Percentiles rank a stretch among this genome's conserved stretches.
phyloP scores from a whole-genome alignment of 2,888 invertebrate species.

The Metellina segmentata region DNA sequence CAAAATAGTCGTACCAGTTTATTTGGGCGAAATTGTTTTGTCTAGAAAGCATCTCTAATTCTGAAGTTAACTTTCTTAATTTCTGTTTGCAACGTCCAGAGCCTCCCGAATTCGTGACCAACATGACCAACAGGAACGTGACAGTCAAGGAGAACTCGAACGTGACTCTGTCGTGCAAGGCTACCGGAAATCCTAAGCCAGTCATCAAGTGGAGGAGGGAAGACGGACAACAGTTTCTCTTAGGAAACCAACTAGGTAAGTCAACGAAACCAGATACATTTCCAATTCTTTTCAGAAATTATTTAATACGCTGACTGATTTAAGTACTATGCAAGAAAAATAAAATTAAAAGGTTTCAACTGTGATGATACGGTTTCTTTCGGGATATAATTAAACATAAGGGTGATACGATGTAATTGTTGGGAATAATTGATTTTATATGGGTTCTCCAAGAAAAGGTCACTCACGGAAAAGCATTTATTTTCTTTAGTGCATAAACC shows the following conservation, averaged over 20 bases:
- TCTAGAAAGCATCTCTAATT: not conserved
- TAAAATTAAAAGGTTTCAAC: no score
- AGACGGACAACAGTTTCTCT: slow-evolving; percentile 85
- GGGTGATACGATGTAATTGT: no score
- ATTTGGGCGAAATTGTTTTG: not conserved
- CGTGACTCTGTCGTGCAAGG: slow-evolving; percentile 78
- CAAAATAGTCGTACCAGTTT: not conserved
- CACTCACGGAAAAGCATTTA: no score
- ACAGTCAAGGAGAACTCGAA: slow-evolving; percentile 78
- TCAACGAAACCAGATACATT: slow-evolving; percentile 22
- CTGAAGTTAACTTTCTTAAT: not conserved
- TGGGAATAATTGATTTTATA: no score
- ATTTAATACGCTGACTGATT: no score
- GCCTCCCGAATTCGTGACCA: slow-evolving; percentile 76
- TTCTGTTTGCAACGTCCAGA: slow-evolving; percentile 53
- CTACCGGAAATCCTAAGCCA: slow-evolving; percentile 82
- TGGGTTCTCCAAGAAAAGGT: no score
- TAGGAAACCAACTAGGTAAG: slow-evolving; percentile 85
- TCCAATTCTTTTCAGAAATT: not conserved
- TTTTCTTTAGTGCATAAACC: no score
- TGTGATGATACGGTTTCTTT: no score
- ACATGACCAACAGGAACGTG: slow-evolving; percentile 77
- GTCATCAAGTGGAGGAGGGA: slow-evolving; percentile 92
- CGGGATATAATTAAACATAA: no score
- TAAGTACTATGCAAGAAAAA: no score